Conservation (phyloP, 1,140 invertebrate species). For the Oryctes rhinoceros region DNA sequence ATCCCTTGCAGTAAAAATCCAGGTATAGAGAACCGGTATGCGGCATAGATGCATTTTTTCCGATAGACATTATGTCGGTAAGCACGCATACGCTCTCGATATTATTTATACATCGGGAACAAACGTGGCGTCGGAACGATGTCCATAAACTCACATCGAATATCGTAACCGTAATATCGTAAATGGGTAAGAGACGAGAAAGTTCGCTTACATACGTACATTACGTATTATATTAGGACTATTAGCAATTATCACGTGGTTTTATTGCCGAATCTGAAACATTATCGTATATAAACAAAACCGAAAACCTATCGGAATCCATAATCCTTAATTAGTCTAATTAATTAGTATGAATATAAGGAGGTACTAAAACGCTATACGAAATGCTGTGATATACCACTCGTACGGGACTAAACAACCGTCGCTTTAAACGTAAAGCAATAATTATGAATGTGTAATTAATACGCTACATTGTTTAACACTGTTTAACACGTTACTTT, state of each 20-base stretch:
- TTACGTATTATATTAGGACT: slow-evolving; percentile 24
- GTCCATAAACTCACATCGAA: slow-evolving; percentile 25
- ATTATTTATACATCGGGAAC: slow-evolving; percentile 16
- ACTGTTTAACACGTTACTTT: slow-evolving; percentile 34
- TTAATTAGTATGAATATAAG: slow-evolving; percentile 28
- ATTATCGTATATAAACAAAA: slow-evolving; percentile 26
- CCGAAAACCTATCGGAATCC: slow-evolving; percentile 34
- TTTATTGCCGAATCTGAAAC: slow-evolving; percentile 28
- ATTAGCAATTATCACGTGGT: slow-evolving; percentile 30
- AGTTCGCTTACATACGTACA: background rate
- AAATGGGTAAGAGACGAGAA: background rate
- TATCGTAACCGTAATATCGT: background rate
- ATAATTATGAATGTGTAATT: slow-evolving; percentile 24
- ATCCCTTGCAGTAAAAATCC: slow-evolving; percentile 24
- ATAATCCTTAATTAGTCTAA: slow-evolving; percentile 18
- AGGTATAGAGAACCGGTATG: slow-evolving; percentile 30
- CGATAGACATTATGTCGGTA: slow-evolving; percentile 19
- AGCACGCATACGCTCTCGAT: slow-evolving; percentile 7
- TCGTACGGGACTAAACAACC: background rate
- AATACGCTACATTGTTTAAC: slow-evolving; percentile 30
- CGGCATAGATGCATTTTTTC: background rate
- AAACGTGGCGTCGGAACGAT: background rate
- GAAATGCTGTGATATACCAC: slow-evolving; percentile 14
- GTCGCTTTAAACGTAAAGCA: background rate
- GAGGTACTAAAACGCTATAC: slow-evolving; percentile 22